Evolutionary conservation across 1,140 invertebrate genomes (phyloP), one percentile per base, ranked within the genome.

Genomic region (Drosophila albomicans): DNA sequence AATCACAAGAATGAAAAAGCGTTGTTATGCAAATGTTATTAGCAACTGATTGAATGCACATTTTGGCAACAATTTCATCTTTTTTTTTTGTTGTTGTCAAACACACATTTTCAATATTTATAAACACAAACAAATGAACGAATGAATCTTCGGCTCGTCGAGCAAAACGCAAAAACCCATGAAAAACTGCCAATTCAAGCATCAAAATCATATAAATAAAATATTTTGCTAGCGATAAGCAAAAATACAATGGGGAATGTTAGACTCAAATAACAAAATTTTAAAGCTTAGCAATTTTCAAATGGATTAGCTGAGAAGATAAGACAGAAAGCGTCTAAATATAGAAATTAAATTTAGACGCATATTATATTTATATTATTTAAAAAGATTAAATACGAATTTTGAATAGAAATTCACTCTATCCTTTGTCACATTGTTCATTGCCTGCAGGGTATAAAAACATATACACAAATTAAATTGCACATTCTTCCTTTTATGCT

Each of bases 401-500:
- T 25, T 25, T 25, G 20, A 25, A 25, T 25, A 25, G 20, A 25
- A 0, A 25, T 52, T 1, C 0, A 32, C 25, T 6, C 8, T 16
- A 57, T 20, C 30, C 61, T 7, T 3, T 35, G 4, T 25, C 8
- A 1, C 11, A 20, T 3, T 15, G 45, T 43, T 8, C 3, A 4
- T 11, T 10, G 10, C 5, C 11, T 41, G 25, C 16, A 62, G 52
- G 67, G 66, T 75, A 70, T 64, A 35, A 25, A 25, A 56, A 57
- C 49, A 66, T 61, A 51, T 43, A 68, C 62, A 43, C 41, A 86
- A 86, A 82, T 87, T 88, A 88, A 87, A 87, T 79, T 82, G 65
- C 76, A 51, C 68, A 86, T 72, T 88, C 66, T 25, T 25, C 20
- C 20, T 49, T 69, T 58, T 30, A 70, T 65, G 58, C 28, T 48